These are phyloP conservation scores for Micromys minutus DNA, from an alignment of 2,113 vertebrate species.

Conservation along the genomic window DNA sequence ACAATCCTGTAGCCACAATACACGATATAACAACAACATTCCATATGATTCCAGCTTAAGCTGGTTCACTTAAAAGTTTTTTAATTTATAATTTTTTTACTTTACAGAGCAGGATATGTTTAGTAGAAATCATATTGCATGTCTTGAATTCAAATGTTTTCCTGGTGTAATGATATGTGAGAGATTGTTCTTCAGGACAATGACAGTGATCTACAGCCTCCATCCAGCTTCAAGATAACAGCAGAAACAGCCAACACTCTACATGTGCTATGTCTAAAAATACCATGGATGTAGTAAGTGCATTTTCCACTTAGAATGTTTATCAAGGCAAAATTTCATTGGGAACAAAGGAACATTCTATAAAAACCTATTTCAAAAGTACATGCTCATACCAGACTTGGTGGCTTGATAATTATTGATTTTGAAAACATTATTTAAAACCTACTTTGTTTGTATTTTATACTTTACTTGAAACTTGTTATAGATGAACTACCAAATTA, in stretches of 20 bases:
- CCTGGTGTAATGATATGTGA: neutral
- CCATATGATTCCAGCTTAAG: neutral
- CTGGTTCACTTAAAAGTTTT: neutral
- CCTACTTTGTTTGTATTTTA: neutral
- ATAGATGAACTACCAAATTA: neutral
- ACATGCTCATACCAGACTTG: neutral
- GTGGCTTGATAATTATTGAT: neutral
- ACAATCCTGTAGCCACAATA: neutral
- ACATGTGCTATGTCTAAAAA: neutral
- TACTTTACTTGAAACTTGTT: constrained; percentile 4
- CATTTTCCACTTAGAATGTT: neutral
- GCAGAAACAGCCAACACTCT: neutral
- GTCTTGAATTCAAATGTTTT: neutral
- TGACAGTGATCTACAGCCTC: too few species aligned
- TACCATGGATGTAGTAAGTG: neutral
- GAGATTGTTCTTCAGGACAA: neutral
- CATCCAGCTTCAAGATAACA: neutral
- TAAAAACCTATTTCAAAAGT: neutral
- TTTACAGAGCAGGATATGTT: neutral
- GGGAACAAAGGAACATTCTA: neutral
- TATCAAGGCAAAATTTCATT: neutral
- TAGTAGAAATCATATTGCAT: neutral
- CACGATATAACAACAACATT: neutral
- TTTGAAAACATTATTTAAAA: constrained; percentile 17
- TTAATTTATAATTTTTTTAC: neutral